A percentile compares a stretch with the other conserved stretches of the same genome.
phyloP scores from a whole-genome alignment of 2,797 vertebrate species.

The Linurgus olivaceus region DNA sequence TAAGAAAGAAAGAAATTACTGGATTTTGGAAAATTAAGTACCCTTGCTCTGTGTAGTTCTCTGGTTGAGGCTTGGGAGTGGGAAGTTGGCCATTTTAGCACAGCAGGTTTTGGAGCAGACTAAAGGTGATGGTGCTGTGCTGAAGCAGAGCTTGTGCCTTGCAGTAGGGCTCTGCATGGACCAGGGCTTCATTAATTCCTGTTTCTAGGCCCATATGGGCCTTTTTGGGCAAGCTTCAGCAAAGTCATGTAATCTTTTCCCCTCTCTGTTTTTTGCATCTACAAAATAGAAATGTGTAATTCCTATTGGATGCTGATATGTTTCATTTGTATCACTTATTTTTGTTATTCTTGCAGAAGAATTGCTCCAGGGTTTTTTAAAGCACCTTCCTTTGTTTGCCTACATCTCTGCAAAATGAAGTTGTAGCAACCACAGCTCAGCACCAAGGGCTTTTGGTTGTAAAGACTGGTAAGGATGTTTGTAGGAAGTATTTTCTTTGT shows the following conservation, averaged over 20 bases:
- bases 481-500: neutral
- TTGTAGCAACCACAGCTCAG: neutral
- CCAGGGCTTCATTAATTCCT: neutral
- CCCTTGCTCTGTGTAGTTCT: neutral
- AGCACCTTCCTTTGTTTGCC: neutral
- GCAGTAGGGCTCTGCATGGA: neutral
- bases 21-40: neutral
- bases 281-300: neutral
- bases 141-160: neutral
- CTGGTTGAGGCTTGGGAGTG: neutral
- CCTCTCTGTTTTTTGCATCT: neutral
- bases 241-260: neutral
- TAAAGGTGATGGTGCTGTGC: rapidly evolving
- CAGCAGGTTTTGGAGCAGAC: neutral
- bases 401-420: neutral
- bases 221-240: neutral
- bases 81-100: neutral
- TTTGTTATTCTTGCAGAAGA: neutral
- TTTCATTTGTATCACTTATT: neutral
- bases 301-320: neutral
- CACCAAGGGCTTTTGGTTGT: neutral
- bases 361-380: neutral
- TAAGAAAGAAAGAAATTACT: neutral
- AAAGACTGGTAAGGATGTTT: neutral
- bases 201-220: neutral